These are phyloP conservation scores for Phalacrocorax pelagicus DNA, from an alignment of 2,113 vertebrate genomes.

Conservation along the genomic window DNA sequence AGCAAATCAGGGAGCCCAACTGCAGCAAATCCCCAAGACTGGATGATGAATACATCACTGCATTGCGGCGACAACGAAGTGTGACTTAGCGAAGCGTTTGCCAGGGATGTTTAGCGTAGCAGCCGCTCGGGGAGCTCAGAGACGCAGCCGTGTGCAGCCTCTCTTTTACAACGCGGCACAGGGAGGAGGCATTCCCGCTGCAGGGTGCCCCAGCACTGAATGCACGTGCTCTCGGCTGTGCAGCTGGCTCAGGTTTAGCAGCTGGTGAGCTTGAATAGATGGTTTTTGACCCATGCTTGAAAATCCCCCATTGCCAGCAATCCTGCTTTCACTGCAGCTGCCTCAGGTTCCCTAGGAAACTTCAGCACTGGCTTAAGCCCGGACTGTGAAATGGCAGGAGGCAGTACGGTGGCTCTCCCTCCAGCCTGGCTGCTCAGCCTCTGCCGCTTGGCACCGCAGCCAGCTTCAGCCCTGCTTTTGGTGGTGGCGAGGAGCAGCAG, in stretches of 20 bases:
- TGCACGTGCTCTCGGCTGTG: not conserved
- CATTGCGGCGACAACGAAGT: not conserved
- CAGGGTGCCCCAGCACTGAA: not conserved
- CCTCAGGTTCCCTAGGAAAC: conserved; percentile 28
- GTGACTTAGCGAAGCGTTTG: not conserved
- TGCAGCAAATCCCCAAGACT: not conserved
- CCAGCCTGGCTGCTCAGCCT: not conserved
- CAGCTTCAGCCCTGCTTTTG: not conserved
- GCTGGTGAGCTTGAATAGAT: not conserved
- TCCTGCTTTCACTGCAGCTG: not conserved
- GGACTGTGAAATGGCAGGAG: not conserved
- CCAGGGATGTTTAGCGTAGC: not conserved
- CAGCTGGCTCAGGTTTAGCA: not conserved
- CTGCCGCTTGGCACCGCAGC: not conserved
- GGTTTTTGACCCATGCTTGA: not conserved
- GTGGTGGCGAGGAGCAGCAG: not conserved
- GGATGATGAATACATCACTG: not conserved
- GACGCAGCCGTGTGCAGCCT: not conserved
- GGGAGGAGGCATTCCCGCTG: not conserved
- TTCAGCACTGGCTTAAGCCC: not conserved
- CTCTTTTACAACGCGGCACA: accelerated
- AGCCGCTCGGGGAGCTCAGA: not conserved
- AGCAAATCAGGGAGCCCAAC: not conserved
- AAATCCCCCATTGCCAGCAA: not conserved
- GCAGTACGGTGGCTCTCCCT: accelerated